Evolutionary conservation across 2,888 invertebrate species (phyloP).

Genomic region (Hemicrepidius hirtus): DNA sequence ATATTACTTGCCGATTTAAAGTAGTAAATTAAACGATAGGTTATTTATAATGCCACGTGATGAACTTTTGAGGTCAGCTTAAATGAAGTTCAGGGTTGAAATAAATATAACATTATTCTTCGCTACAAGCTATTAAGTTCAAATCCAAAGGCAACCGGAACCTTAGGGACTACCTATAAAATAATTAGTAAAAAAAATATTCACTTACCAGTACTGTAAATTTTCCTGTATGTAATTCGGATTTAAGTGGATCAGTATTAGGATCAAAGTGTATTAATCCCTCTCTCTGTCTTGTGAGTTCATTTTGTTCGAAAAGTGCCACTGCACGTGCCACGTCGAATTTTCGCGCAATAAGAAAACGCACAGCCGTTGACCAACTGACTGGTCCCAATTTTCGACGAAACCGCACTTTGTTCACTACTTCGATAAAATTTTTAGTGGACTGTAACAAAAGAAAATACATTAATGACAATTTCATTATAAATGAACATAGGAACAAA

Average conservation of each 20-base stretch:
- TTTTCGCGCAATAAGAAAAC: conserved; percentile 94
- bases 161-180: too few species aligned
- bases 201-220: conserved; percentile 92
- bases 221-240: conserved; percentile 94
- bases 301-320: conserved; percentile 94
- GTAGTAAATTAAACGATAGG: too few species aligned
- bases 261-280: conserved; percentile 91
- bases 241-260: conserved; percentile 85
- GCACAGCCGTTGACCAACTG: conserved; percentile 92
- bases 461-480: conserved; percentile 26
- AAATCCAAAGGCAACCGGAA: too few species aligned
- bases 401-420: conserved; percentile 78
- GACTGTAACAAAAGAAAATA: conserved; percentile 76
- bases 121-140: too few species aligned
- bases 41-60: too few species aligned
- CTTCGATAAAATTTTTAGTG: conserved; percentile 87
- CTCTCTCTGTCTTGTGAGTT: conserved; percentile 90
- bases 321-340: conserved; percentile 94
- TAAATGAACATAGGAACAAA: neutral
- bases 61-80: too few species aligned
- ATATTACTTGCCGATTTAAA: too few species aligned
- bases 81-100: too few species aligned
- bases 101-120: too few species aligned
- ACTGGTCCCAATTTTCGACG: conserved; percentile 76
- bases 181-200: neutral